Conservation (phyloP, 2,797 vertebrate genomes). For the Myotis planiceps region DNA sequence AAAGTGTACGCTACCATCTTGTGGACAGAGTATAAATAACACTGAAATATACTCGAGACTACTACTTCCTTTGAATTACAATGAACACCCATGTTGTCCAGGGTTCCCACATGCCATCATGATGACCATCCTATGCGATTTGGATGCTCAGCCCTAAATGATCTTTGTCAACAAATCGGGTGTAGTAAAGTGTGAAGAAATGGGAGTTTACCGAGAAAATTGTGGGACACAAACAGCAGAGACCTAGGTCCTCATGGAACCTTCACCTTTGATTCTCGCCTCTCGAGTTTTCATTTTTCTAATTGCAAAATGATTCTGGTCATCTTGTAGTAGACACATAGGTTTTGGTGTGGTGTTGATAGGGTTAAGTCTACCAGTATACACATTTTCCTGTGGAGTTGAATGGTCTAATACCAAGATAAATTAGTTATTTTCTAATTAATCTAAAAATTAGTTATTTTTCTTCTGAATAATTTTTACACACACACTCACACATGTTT, state of each 20-base stretch:
- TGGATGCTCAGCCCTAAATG: not conserved
- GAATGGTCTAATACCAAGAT: not conserved
- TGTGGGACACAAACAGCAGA: not conserved
- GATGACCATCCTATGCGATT: not conserved
- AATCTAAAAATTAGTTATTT: not conserved
- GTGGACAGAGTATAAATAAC: conserved; percentile 82
- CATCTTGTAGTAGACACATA: not conserved
- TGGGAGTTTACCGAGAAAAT: not conserved
- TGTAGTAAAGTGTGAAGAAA: not conserved
- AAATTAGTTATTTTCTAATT: conserved; percentile 18
- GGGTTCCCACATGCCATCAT: not conserved
- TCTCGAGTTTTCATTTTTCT: not conserved
- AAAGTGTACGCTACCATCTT: conserved; percentile 85
- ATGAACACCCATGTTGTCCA: not conserved
- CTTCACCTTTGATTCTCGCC: not conserved
- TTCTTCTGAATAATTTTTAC: not conserved
- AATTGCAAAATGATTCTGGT: not conserved
- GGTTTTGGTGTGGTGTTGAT: not conserved
- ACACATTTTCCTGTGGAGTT: not conserved
- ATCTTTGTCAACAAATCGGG: not conserved
- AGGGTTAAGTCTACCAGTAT: not conserved
- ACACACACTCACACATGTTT: not conserved
- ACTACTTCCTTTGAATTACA: not conserved
- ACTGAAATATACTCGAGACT: not conserved
- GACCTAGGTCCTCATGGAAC: not conserved